These are phyloP conservation scores for Lagothrix lagotricha DNA, from an alignment of 2,797 vertebrate genomes.

Conservation along the genomic window DNA sequence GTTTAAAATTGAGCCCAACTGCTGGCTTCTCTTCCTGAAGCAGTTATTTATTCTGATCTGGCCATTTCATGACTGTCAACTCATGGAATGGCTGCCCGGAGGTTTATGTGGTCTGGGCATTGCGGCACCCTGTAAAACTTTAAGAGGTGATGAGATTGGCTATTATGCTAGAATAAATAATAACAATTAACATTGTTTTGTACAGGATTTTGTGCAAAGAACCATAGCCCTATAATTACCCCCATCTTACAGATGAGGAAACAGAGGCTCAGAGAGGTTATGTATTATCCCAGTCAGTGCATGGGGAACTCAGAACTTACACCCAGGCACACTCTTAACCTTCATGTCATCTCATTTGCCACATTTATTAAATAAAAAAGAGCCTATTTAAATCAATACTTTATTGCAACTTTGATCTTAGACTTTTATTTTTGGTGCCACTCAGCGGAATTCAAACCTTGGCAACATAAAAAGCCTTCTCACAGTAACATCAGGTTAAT, in stretches of 20 bases:
- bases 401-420: background rate
- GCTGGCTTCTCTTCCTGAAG: constrained; percentile 31
- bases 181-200: constrained; percentile 42
- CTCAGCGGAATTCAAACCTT: background rate
- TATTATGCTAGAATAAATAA: constrained; percentile 43
- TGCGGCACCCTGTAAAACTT: background rate
- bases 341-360: background rate
- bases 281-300: background rate
- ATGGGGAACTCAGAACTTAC: background rate
- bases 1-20: constrained; percentile 45
- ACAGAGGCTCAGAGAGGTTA: background rate
- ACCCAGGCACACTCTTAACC: background rate
- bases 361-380: background rate
- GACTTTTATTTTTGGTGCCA: background rate
- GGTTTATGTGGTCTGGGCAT: background rate
- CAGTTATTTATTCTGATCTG: constrained; percentile 27
- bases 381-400: background rate
- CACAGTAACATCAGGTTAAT: background rate
- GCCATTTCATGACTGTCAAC: background rate
- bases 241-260: background rate
- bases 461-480: background rate
- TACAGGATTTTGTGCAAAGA: constrained; percentile 22
- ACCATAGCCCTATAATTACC: constrained; percentile 16
- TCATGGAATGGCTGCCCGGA: background rate
- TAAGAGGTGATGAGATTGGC: background rate